phyloP scores from a whole-genome alignment of 1,140 invertebrate species.

The Trinorchestia longiramus region DNA sequence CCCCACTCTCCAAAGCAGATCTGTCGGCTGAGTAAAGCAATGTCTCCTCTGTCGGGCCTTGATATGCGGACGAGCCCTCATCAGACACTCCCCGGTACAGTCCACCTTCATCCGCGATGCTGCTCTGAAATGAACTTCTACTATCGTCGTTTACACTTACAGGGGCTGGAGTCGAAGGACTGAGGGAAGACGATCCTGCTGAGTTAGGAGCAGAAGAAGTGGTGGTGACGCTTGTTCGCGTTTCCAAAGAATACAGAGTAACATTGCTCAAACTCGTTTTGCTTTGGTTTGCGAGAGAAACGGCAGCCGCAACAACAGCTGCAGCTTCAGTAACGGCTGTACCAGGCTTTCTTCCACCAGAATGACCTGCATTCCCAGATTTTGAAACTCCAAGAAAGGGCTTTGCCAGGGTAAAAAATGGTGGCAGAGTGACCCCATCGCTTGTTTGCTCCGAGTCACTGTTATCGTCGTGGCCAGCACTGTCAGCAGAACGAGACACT shows the following conservation, averaged over 20 bases:
- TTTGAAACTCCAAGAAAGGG: slow-evolving; percentile 62
- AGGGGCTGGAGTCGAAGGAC: slow-evolving; percentile 16
- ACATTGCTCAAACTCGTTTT: neutral
- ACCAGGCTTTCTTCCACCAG: neutral
- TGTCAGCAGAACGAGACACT: neutral
- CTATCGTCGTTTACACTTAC: slow-evolving; percentile 3
- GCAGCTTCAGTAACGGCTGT: slow-evolving; percentile 38
- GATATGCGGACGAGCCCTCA: neutral
- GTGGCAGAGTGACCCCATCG: slow-evolving; percentile 62
- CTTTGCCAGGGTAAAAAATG: slow-evolving; percentile 65
- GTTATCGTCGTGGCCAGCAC: neutral
- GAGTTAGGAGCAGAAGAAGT: neutral
- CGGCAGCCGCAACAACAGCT: slow-evolving; percentile 37
- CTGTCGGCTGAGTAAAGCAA: neutral
- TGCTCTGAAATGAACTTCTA: slow-evolving; percentile 27
- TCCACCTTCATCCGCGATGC: slow-evolving; percentile 36
- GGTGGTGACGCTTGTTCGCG: neutral
- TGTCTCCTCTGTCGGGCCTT: neutral
- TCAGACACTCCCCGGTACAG: neutral
- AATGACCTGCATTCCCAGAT: neutral
- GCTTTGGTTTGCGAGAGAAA: slow-evolving; percentile 21
- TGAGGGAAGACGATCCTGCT: neutral
- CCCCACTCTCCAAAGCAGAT: neutral
- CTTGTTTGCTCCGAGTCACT: neutral
- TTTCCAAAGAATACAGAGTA: neutral